Conservation (phyloP, 2,797 vertebrate genomes). For the Sebastes taczanowskii region DNA sequence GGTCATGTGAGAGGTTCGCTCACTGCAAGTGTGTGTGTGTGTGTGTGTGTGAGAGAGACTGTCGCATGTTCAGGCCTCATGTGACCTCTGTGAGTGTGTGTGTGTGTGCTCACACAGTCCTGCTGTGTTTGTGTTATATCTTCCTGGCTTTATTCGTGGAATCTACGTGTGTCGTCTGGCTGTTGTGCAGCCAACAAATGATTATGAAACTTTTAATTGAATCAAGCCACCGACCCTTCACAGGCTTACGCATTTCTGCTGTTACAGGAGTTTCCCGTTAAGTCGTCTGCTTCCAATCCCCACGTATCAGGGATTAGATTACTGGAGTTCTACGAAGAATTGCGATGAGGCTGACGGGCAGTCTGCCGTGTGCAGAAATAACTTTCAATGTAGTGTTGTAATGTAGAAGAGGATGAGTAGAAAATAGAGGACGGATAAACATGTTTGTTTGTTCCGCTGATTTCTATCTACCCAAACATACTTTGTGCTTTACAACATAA, state of each 20-base stretch:
- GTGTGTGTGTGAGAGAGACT: neutral
- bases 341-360: neutral
- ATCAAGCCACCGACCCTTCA: constrained; percentile 3
- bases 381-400: neutral
- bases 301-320: constrained; percentile 47
- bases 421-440: neutral
- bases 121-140: neutral
- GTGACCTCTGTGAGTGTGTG: constrained; percentile 7
- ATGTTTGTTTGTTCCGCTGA: neutral
- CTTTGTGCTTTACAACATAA: neutral
- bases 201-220: neutral
- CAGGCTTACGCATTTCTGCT: constrained; percentile 9
- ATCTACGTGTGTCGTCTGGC: neutral
- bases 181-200: too few relatives aligned
- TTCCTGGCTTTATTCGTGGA: neutral
- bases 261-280: constrained; percentile 15
- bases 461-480: neutral
- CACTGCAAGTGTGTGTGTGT: neutral
- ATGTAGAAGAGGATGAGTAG: neutral
- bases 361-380: neutral
- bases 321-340: constrained; percentile 20
- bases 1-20: constrained; percentile 35
- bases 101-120: neutral
- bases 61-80: too few relatives aligned
- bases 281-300: constrained; percentile 17